Conservation (phyloP, 2,888 invertebrate species). For the Cyrtodaria siliqua region DNA sequence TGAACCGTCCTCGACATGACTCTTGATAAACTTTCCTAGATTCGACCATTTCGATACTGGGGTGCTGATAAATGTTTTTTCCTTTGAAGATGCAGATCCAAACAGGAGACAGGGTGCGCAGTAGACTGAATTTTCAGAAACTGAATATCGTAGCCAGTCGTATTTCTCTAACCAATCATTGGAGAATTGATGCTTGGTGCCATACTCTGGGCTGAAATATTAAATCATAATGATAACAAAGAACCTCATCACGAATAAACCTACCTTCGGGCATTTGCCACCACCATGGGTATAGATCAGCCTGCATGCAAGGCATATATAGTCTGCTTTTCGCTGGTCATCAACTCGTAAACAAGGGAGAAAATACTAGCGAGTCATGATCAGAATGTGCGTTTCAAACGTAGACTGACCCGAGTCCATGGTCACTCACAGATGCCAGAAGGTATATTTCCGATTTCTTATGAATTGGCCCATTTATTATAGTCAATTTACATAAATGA, state of each 20-base stretch:
- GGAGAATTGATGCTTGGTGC: constrained; percentile 19
- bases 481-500: too few relatives aligned
- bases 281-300: too few relatives aligned
- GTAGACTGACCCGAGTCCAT: too few relatives aligned
- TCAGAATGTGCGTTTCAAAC: too few relatives aligned
- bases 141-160: constrained; percentile 26
- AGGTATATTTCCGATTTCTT: too few relatives aligned
- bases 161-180: constrained; percentile 18
- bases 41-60: constrained; percentile 14
- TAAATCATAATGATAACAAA: background rate
- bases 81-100: constrained; percentile 10
- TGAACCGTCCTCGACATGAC: constrained; percentile 5
- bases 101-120: constrained; percentile 15
- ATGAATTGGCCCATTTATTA: too few relatives aligned
- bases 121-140: constrained; percentile 19
- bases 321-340: too few relatives aligned
- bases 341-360: too few relatives aligned
- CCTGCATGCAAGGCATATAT: too few relatives aligned
- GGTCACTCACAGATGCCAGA: too few relatives aligned
- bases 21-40: constrained; percentile 17
- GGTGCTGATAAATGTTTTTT: constrained; percentile 23
- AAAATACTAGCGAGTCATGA: too few relatives aligned
- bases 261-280: too few relatives aligned
- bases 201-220: constrained; percentile 14
- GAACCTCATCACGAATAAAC: background rate